These are phyloP conservation scores for Hypothenemus hampei DNA, from an alignment of 1,140 invertebrate genomes.

Conservation along the genomic window DNA sequence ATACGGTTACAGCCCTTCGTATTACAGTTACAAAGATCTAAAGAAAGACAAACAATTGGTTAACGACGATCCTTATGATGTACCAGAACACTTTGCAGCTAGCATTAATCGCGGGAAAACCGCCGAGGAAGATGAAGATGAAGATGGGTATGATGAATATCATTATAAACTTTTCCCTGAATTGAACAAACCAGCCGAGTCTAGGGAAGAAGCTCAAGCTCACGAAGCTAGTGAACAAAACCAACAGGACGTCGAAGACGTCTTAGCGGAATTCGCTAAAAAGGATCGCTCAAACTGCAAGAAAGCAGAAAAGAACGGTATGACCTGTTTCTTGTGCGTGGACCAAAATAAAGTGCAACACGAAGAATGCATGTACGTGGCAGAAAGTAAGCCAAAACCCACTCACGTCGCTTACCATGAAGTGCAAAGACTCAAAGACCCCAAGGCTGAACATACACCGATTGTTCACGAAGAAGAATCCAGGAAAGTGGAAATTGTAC, in stretches of 20 bases:
- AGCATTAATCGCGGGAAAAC: conserved; percentile 13
- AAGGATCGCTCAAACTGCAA: conserved; percentile 66
- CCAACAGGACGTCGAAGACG: conserved; percentile 60
- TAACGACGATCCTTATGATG: conserved; percentile 25
- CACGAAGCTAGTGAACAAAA: conserved; percentile 46
- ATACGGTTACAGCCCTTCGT: not conserved
- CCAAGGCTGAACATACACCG: conserved; percentile 11
- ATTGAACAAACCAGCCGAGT: conserved; percentile 40
- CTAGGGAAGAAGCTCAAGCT: conserved; percentile 42
- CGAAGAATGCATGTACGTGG: conserved; percentile 71
- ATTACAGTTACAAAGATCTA: conserved; percentile 10
- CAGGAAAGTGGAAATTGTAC: conserved; percentile 15
- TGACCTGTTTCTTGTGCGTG: conserved; percentile 68
- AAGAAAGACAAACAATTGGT: conserved; percentile 24
- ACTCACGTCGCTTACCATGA: conserved; percentile 47
- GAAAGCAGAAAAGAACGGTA: conserved; percentile 62
- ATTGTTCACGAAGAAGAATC: conserved; percentile 5
- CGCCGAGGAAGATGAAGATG: conserved; percentile 20
- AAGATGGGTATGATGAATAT: conserved; percentile 41
- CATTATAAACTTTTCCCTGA: conserved; percentile 46
- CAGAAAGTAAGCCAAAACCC: conserved; percentile 54
- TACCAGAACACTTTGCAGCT: conserved; percentile 25
- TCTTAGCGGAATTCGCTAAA: conserved; percentile 61
- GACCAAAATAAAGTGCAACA: conserved; percentile 62
- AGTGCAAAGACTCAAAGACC: conserved; percentile 29